phyloP scores from a whole-genome alignment of 2,113 vertebrate species.

The Anguilla japonica region DNA sequence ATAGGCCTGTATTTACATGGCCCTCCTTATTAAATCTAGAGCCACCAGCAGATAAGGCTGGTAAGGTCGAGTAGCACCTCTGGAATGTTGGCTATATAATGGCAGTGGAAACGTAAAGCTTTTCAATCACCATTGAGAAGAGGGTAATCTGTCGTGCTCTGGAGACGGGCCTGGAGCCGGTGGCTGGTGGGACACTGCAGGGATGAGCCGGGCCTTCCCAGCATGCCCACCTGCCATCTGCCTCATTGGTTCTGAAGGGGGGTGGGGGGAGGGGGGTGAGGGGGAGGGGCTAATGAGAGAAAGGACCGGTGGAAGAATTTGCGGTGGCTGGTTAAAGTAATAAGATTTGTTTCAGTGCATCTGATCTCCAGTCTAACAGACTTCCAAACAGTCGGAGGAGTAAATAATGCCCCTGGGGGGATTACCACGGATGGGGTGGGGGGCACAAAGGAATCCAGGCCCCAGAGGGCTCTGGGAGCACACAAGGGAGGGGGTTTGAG shows the following conservation, averaged over 20 bases:
- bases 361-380: slow-evolving; percentile 83
- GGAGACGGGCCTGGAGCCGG: neutral
- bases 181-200: slow-evolving; percentile 37
- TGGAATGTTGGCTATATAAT: neutral
- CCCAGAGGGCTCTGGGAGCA: slow-evolving; percentile 61
- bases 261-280: neutral
- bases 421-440: slow-evolving; percentile 73
- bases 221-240: slow-evolving; percentile 53
- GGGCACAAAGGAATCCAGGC: slow-evolving; percentile 77
- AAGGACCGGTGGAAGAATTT: slow-evolving; percentile 68
- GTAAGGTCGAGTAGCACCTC: neutral
- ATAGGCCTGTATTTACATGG: neutral
- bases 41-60: neutral
- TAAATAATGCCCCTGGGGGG: slow-evolving; percentile 84
- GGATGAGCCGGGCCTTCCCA: slow-evolving; percentile 44
- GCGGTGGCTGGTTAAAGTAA: slow-evolving; percentile 76
- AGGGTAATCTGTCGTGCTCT: neutral
- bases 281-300: slow-evolving; percentile 54
- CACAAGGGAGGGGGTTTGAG: slow-evolving; percentile 42
- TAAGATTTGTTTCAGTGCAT: slow-evolving; percentile 83
- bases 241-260: slow-evolving; percentile 57
- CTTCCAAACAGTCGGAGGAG: slow-evolving; percentile 82
- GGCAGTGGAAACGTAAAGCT: neutral
- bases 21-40: neutral
- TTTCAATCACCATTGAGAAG: neutral